Evolutionary conservation across 2,113 vertebrate species (phyloP).

Genomic region (Corydoras sp.): DNA sequence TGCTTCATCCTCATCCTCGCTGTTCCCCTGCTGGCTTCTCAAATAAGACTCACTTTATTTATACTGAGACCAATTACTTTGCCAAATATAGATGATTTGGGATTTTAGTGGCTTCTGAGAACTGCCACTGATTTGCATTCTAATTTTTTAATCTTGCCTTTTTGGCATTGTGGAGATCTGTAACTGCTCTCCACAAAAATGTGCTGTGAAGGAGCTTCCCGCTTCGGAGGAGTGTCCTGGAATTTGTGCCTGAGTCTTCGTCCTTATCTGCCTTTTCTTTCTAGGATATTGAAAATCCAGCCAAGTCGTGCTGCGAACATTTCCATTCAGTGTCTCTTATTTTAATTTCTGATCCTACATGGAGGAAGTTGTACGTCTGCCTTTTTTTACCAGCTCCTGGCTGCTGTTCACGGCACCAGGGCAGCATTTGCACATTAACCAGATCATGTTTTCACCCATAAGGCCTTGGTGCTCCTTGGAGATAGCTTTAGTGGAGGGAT

Average conservation of each 20-base stretch:
- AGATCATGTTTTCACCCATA: conserved; percentile 23
- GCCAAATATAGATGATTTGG: conserved; percentile 74
- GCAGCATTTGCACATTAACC: conserved; percentile 22
- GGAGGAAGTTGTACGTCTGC: not conserved
- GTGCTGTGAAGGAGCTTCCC: conserved; percentile 49
- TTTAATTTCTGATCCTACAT: no score
- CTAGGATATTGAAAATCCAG: conserved; percentile 36
- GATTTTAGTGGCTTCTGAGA: conserved; percentile 21
- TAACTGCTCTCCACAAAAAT: conserved; percentile 28
- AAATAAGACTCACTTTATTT: conserved; percentile 44
- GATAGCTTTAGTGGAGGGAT: conserved; percentile 6
- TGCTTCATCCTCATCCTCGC: not conserved
- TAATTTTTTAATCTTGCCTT: conserved; percentile 1
- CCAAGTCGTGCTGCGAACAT: conserved; percentile 27
- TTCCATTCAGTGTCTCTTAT: no score
- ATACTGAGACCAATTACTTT: conserved; percentile 76
- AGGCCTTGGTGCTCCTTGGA: conserved; percentile 50
- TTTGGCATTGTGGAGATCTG: conserved; percentile 4
- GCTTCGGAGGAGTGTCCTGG: conserved; percentile 42
- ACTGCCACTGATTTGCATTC: conserved; percentile 25
- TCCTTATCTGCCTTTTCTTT: conserved; percentile 26
- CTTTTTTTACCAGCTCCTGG: not conserved
- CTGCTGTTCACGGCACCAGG: not conserved
- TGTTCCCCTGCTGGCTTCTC: conserved; percentile 26
- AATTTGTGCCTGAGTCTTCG: conserved; percentile 54